phyloP scores from a whole-genome alignment of 2,113 vertebrate genomes.

The Mesitornis unicolor region DNA sequence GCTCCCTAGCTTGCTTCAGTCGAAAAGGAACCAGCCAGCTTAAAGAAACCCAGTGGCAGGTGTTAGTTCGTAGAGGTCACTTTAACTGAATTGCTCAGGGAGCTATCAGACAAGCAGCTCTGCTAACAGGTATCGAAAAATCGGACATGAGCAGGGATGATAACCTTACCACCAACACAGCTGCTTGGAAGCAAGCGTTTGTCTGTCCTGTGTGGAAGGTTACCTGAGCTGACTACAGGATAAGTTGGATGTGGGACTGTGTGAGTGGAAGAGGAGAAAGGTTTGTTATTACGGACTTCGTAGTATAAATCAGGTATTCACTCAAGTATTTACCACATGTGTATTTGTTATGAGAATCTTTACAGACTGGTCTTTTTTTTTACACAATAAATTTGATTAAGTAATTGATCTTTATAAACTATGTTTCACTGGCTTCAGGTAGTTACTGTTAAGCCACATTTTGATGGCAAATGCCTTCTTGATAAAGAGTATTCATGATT shows the following conservation, averaged over 20 bases:
- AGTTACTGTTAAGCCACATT: neutral
- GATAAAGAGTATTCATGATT: neutral
- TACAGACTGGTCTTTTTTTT: neutral
- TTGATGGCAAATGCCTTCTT: neutral
- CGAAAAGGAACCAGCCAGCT: neutral
- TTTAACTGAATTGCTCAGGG: neutral
- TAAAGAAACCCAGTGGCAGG: neutral
- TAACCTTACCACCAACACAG: conserved; percentile 13
- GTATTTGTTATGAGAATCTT: neutral
- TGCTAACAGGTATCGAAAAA: neutral
- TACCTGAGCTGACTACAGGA: neutral
- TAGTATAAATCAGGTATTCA: neutral
- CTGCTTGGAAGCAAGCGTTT: conserved; percentile 28
- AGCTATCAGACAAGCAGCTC: neutral
- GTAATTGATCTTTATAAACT: neutral
- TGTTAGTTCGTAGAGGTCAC: neutral
- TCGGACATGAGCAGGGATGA: neutral
- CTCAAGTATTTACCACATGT: neutral
- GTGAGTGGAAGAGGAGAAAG: neutral
- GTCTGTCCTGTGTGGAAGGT: neutral
- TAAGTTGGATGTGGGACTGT: neutral
- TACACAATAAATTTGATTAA: neutral
- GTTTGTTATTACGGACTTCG: neutral
- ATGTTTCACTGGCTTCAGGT: neutral
- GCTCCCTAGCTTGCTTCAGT: neutral